phyloP scores from a whole-genome alignment of 1,140 invertebrate genomes.

The Tetramorium alpestre region DNA sequence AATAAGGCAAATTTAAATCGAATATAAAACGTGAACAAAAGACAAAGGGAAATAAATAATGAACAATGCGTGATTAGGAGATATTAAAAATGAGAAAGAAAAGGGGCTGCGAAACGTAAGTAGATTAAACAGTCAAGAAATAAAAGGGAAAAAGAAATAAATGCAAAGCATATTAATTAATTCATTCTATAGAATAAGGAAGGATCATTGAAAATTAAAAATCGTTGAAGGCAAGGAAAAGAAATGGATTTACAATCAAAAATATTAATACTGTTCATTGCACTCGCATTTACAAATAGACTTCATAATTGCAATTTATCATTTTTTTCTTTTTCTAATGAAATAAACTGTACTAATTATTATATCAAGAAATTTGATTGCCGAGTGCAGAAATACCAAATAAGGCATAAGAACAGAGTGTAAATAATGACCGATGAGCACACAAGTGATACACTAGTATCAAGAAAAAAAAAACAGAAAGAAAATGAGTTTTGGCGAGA shows the following conservation, averaged over 20 bases:
- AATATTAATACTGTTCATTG: not conserved
- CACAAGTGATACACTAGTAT: slow-evolving; percentile 19
- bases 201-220: not conserved
- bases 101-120: not conserved
- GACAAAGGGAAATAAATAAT: not conserved
- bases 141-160: not conserved
- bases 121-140: not conserved
- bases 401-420: not conserved
- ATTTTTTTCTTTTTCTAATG: not conserved
- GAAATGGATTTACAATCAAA: not conserved
- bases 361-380: not conserved
- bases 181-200: not conserved
- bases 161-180: not conserved
- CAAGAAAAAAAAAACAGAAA: slow-evolving; percentile 49
- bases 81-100: not conserved
- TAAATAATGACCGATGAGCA: not conserved
- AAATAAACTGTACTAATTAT: not conserved
- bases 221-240: not conserved
- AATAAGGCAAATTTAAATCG: not conserved
- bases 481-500: not conserved
- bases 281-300: not conserved
- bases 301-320: not conserved
- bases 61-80: not conserved
- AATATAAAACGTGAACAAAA: slow-evolving; percentile 8
- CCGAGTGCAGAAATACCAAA: not conserved